A percentile compares a stretch with the other conserved stretches of the same genome.
Evolutionary conservation across 1,140 invertebrate genomes (phyloP).

Genomic region (Liolophura sinensis): DNA sequence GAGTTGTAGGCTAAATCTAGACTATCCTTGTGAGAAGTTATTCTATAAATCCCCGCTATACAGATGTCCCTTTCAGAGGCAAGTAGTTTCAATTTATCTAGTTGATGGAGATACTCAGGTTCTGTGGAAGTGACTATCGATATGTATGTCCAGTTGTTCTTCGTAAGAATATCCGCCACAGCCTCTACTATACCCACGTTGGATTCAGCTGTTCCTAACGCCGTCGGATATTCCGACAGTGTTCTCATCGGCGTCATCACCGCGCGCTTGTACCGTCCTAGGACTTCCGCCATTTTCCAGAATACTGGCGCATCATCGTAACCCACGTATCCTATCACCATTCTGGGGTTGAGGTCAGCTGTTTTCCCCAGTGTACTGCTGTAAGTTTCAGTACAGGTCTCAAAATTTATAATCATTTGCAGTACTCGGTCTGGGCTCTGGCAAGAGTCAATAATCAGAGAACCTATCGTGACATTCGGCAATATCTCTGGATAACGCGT

Average conservation of each 20-base stretch:
- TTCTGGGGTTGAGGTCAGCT: slow-evolving; percentile 12
- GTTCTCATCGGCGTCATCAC: slow-evolving; percentile 11
- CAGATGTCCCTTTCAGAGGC: slow-evolving; percentile 22
- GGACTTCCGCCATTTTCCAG: slow-evolving; percentile 2
- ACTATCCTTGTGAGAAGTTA: background rate
- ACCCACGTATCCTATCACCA: slow-evolving; percentile 26
- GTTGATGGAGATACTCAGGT: slow-evolving; percentile 3
- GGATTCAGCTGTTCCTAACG: slow-evolving; percentile 13
- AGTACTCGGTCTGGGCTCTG: slow-evolving; percentile 19
- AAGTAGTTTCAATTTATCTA: slow-evolving; percentile 12
- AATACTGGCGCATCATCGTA: slow-evolving; percentile 7
- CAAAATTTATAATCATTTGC: slow-evolving; percentile 35
- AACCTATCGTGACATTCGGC: slow-evolving; percentile 27
- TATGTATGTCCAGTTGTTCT: slow-evolving; percentile 22
- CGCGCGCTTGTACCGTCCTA: slow-evolving; percentile 5
- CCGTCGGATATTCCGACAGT: slow-evolving; percentile 9
- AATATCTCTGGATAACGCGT: slow-evolving; percentile 29
- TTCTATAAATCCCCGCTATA: slow-evolving; percentile 7
- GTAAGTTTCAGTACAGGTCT: slow-evolving; percentile 24
- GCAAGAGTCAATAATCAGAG: slow-evolving; percentile 38
- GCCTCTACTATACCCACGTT: slow-evolving; percentile 1
- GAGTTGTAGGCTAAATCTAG: slow-evolving; percentile 1
- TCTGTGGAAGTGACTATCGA: slow-evolving; percentile 15
- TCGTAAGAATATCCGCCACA: slow-evolving; percentile 12
- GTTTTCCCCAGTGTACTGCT: background rate